Conservation (phyloP, 2,797 vertebrate genomes). For the Percopsis omiscomaycus region DNA sequence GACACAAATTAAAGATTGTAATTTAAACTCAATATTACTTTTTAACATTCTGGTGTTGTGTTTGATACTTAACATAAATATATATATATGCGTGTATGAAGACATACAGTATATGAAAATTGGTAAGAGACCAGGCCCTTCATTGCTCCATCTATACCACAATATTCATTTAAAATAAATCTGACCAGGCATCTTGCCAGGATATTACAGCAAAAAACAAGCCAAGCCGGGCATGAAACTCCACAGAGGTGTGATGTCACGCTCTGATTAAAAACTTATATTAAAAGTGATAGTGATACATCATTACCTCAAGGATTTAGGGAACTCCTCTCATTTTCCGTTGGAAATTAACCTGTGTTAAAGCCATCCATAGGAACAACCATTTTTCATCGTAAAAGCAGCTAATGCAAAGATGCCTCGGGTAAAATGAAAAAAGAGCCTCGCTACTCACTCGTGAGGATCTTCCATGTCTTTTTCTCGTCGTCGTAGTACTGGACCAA, state of each 20-base stretch:
- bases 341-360: slow-evolving; percentile 73
- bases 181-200: slow-evolving; percentile 82
- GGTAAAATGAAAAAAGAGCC: slow-evolving; percentile 32
- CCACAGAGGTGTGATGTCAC: slow-evolving; percentile 95
- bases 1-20: no score
- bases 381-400: slow-evolving; percentile 67
- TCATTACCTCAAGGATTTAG: slow-evolving; percentile 93
- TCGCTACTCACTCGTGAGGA: slow-evolving; percentile 95
- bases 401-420: slow-evolving; percentile 51
- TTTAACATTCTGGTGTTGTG: no score
- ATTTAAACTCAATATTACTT: slow-evolving; percentile 16
- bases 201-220: slow-evolving; percentile 95
- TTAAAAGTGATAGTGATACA: slow-evolving; percentile 99
- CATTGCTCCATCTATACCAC: slow-evolving; percentile 83
- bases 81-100: no score
- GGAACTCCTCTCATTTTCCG: slow-evolving; percentile 76
- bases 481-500: slow-evolving; percentile 99
- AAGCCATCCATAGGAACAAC: slow-evolving; percentile 73
- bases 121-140: slow-evolving; percentile 75
- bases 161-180: slow-evolving; percentile 93
- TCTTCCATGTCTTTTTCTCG: slow-evolving; percentile 99
- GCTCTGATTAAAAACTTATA: slow-evolving; percentile 99
- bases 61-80: no score
- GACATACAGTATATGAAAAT: not conserved
- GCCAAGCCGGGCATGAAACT: slow-evolving; percentile 92